phyloP scores from a whole-genome alignment of 2,888 invertebrate genomes.

The Harpalus rubripes region DNA sequence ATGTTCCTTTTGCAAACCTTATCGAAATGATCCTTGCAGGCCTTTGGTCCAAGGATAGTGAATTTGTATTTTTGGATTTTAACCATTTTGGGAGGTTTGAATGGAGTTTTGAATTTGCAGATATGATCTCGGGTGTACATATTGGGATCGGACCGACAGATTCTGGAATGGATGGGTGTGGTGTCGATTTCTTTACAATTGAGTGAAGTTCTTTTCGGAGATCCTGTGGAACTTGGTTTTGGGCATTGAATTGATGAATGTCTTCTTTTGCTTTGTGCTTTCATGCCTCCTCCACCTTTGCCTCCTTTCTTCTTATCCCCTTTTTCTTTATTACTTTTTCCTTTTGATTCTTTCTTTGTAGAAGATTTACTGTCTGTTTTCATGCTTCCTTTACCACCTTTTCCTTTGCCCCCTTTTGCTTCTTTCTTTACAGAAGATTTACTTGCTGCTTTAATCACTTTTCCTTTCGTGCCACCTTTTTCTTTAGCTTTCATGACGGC shows the following conservation, averaged over 20 bases:
- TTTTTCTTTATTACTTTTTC: constrained; percentile 58
- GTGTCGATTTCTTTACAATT: background rate
- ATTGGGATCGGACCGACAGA: background rate
- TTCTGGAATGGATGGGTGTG: background rate
- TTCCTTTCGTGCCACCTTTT: background rate
- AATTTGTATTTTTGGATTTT: constrained; percentile 7
- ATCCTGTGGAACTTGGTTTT: background rate
- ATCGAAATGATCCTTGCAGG: background rate
- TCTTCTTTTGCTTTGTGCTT: background rate
- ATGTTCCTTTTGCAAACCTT: background rate
- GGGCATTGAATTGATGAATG: background rate
- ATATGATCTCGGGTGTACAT: constrained; percentile 8
- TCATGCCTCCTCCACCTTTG: background rate
- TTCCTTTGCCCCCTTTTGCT: background rate
- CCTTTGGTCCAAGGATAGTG: background rate
- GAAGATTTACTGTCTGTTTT: background rate
- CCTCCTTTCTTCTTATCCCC: constrained; percentile 9
- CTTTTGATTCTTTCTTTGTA: constrained; percentile 42
- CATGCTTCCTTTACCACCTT: too few relatives aligned
- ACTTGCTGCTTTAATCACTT: too few relatives aligned
- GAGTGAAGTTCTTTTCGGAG: background rate
- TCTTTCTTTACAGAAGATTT: too few relatives aligned
- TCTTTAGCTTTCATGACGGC: background rate
- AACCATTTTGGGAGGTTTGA: constrained; percentile 7
- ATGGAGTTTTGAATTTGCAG: background rate